Evolutionary conservation across 1,140 invertebrate species (phyloP).

Genomic region (Drosophila nikananu): DNA sequence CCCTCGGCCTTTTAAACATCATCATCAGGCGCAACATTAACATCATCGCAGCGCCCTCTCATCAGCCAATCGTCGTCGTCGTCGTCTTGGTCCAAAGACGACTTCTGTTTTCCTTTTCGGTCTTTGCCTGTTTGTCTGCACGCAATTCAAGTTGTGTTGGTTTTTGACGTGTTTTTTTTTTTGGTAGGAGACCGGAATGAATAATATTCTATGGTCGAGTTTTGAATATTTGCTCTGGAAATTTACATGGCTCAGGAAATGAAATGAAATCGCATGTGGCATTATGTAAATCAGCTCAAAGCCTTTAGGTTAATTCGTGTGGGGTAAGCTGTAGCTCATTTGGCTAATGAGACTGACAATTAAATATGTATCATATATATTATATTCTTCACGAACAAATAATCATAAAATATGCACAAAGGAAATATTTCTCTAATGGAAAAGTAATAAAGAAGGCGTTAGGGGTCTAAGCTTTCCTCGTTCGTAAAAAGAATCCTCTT

Average conservation of each 20-base stretch:
- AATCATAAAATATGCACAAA: not conserved
- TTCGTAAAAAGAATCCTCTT: not conserved
- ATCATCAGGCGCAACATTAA: conserved; percentile 48
- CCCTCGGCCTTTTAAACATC: conserved; percentile 34
- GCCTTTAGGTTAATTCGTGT: conserved; percentile 17
- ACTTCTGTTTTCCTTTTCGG: conserved; percentile 66
- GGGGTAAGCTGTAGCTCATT: conserved; percentile 11
- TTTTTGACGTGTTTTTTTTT: conserved; percentile 41
- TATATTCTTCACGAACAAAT: not conserved
- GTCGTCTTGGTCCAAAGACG: conserved; percentile 39
- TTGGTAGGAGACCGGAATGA: conserved; percentile 40
- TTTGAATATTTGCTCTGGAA: conserved; percentile 64
- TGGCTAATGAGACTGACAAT: conserved; percentile 7
- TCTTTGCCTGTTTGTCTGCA: conserved; percentile 64
- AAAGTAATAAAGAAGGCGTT: not conserved
- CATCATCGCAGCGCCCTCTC: conserved; percentile 52
- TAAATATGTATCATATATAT: not conserved
- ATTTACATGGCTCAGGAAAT: conserved; percentile 73
- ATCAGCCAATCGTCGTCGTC: conserved; percentile 63
- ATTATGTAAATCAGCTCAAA: conserved; percentile 36
- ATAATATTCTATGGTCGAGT: conserved; percentile 56
- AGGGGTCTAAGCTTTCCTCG: not conserved
- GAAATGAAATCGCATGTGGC: conserved; percentile 65
- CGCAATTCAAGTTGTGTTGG: conserved; percentile 68
- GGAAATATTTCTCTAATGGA: not conserved